Conservation (phyloP, 2,113 vertebrate species). For the Suncus etruscus region DNA sequence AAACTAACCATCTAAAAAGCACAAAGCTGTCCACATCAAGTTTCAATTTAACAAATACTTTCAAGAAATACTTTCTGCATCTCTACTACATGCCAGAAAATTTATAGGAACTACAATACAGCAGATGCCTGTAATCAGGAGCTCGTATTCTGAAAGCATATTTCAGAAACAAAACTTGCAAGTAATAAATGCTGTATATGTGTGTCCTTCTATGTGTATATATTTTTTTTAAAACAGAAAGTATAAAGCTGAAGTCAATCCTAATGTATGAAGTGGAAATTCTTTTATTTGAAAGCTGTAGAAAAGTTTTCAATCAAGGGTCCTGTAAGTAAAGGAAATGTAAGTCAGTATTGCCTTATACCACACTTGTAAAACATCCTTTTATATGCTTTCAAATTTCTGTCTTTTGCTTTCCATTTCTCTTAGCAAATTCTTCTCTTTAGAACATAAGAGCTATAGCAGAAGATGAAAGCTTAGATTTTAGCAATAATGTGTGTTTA, state of each 20-base stretch:
- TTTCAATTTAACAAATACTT: neutral
- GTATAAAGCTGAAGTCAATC: neutral
- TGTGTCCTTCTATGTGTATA: too few relatives aligned
- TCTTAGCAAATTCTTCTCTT: constrained; percentile 25
- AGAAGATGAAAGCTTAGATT: constrained; percentile 42
- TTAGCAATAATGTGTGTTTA: neutral
- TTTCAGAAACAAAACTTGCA: neutral
- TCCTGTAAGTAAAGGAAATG: neutral
- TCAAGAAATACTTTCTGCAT: neutral
- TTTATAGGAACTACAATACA: neutral
- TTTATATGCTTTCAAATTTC: constrained; percentile 54
- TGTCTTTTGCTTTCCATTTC: constrained; percentile 34
- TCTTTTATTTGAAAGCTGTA: constrained; percentile 14
- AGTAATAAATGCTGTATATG: neutral
- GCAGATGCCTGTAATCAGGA: neutral
- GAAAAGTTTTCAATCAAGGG: constrained; percentile 1
- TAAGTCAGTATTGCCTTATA: constrained; percentile 44
- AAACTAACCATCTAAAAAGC: neutral
- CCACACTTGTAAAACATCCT: constrained; percentile 13
- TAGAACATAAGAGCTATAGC: neutral
- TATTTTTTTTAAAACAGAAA: constrained; percentile 9
- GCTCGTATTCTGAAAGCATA: constrained; percentile 17
- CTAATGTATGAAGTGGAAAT: neutral
- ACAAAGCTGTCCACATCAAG: neutral
- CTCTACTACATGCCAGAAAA: neutral